Evolutionary conservation across 2,797 vertebrate genomes (phyloP).

Genomic region (Peromyscus attwateri): DNA sequence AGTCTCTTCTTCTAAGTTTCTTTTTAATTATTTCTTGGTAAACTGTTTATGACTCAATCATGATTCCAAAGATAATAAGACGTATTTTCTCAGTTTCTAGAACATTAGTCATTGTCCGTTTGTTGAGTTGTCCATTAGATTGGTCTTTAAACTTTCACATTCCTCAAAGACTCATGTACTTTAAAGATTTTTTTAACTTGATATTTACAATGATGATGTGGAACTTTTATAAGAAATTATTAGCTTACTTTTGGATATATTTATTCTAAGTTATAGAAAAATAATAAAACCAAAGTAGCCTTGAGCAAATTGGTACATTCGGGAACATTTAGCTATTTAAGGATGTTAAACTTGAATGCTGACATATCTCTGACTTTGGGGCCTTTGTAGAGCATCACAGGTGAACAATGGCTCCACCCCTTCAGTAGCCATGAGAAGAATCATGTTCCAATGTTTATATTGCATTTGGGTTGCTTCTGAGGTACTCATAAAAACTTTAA

Average conservation of each 20-base stretch:
- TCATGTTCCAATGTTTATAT: constrained; percentile 65
- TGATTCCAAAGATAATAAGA: neutral
- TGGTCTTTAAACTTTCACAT: neutral
- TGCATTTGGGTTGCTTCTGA: constrained; percentile 61
- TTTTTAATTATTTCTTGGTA: constrained; percentile 36
- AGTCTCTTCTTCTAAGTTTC: neutral
- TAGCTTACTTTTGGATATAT: constrained; percentile 44
- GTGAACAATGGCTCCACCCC: constrained; percentile 22
- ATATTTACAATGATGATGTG: constrained; percentile 28
- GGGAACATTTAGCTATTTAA: constrained; percentile 67
- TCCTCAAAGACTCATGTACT: neutral
- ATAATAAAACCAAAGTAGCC: constrained; percentile 60
- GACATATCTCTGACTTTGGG: constrained; percentile 50
- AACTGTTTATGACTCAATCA: constrained; percentile 11
- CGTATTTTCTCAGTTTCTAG: constrained; percentile 26
- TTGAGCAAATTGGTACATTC: constrained; percentile 65
- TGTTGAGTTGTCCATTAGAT: neutral
- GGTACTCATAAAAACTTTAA: constrained; percentile 71
- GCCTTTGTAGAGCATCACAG: constrained; percentile 26
- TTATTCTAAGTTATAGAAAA: constrained; percentile 49
- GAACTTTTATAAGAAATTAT: constrained; percentile 50
- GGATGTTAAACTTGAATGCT: constrained; percentile 54
- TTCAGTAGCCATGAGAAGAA: constrained; percentile 26
- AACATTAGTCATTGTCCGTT: neutral
- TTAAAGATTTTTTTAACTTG: neutral